Evolutionary conservation across 2,797 vertebrate genomes (phyloP), one percentile per base, ranked within the genome.

Genomic region (Avahi laniger): DNA sequence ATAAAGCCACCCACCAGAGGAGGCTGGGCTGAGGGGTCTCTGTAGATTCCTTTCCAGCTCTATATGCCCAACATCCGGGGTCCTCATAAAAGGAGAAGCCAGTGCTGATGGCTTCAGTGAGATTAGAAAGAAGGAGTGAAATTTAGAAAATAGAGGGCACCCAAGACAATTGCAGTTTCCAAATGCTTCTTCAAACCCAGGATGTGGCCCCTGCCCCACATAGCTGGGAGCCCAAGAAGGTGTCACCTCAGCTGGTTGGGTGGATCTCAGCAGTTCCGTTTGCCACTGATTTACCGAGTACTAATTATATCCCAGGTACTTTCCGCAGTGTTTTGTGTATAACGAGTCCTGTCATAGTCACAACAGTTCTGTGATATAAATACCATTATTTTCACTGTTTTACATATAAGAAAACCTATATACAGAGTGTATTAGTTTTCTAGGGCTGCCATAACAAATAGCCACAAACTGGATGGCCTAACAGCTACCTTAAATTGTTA

Each of bases 381-480:
- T 59, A 24, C 20, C n/a, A 80, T 57, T 80, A 43, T 24, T 72
- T 80, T 76, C 73, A 87, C 67, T 72, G 33, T 52, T 63, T 85
- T 63, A 87, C n/a, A 52, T 46, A n/a, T 30, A 11, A 81, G 33
- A 87, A 95, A 93, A 61, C 43, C 28, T 75, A 22, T 17, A 48
- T 33, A 80, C n/a, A 87, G 30, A 91, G 4, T 2, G 0, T 57
- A 65, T 57, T 70, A 1, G 14, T 57, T 91, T 95, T 30, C 10
- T 85, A 78, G 52, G 57, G 14, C 28, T 75, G 4, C 41, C 5
- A 5, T 89, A 84, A 57, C 35, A 65, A 65, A 73, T 48, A 57
- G 38, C 67, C 30, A 70, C 38, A 75, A 73, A 54, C 30, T 22
- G 52, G 43, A 6, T 52, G 52, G 50, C 33, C 86, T 79, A 9